Conservation (phyloP, 2,113 vertebrate genomes). For the Hippocampus comes region DNA sequence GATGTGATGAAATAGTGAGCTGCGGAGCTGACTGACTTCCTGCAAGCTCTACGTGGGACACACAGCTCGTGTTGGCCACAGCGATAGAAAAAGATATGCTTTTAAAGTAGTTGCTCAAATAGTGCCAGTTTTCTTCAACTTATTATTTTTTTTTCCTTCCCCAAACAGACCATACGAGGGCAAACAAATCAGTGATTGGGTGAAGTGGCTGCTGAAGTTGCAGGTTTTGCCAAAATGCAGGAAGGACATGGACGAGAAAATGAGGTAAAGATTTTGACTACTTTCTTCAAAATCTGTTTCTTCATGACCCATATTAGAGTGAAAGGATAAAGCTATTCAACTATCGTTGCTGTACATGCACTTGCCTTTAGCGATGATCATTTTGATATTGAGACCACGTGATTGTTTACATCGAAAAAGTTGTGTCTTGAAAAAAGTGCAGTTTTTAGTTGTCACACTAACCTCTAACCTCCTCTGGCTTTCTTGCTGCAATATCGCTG, state of each 20-base stretch:
- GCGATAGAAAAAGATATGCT: background rate
- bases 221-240: background rate
- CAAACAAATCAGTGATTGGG: background rate
- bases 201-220: background rate
- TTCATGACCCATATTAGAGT: background rate
- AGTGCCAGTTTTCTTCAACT: background rate
- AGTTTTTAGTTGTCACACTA: background rate
- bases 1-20: conserved; percentile 3
- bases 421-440: background rate
- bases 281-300: background rate
- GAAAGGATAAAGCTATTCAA: background rate
- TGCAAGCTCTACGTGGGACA: background rate
- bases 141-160: too few relatives aligned
- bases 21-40: background rate
- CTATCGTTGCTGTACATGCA: background rate
- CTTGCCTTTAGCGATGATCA: background rate
- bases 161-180: background rate
- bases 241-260: background rate
- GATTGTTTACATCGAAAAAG: background rate
- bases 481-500: background rate
- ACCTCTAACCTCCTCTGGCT: background rate
- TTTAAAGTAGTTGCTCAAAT: background rate
- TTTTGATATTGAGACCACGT: background rate
- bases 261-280: background rate
- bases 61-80: background rate